These are phyloP conservation scores for Gopherus evgoodei DNA, from an alignment of 2,113 vertebrate genomes.

Conservation along the genomic window DNA sequence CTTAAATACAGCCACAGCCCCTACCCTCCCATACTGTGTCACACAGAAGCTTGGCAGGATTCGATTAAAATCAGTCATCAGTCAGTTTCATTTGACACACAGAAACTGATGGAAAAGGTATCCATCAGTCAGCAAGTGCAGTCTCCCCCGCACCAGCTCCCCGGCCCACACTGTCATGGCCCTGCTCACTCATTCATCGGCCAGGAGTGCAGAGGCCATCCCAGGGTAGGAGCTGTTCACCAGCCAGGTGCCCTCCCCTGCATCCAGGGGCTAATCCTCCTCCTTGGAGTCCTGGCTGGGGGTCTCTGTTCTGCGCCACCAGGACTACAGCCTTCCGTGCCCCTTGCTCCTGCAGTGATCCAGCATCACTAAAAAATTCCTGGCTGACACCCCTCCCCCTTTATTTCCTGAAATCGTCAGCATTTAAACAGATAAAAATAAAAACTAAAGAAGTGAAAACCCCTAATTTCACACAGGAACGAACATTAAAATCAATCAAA, in stretches of 20 bases:
- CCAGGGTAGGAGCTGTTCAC: too few relatives aligned
- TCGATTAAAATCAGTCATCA: background rate
- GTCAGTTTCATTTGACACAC: background rate
- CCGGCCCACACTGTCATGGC: background rate
- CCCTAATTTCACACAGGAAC: background rate
- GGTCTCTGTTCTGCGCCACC: background rate
- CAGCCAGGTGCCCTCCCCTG: too few relatives aligned
- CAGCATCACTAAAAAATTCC: background rate
- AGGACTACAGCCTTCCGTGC: background rate
- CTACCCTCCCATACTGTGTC: background rate
- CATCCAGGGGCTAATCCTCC: background rate
- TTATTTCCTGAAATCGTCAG: background rate
- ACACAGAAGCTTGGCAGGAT: background rate
- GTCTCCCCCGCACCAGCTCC: background rate
- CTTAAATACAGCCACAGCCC: background rate
- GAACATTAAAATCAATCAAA: background rate
- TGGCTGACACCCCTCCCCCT: background rate
- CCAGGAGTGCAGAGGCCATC: too few relatives aligned
- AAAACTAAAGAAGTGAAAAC: background rate
- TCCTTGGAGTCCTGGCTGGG: background rate
- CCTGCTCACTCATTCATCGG: background rate
- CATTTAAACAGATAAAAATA: background rate
- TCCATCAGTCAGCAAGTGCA: background rate
- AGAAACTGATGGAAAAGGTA: background rate
- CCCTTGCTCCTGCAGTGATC: background rate